Percentiles rank a stretch among this genome's conserved stretches.
phyloP scores from a whole-genome alignment of 2,797 vertebrate genomes.

The Glyptemys insculpta region DNA sequence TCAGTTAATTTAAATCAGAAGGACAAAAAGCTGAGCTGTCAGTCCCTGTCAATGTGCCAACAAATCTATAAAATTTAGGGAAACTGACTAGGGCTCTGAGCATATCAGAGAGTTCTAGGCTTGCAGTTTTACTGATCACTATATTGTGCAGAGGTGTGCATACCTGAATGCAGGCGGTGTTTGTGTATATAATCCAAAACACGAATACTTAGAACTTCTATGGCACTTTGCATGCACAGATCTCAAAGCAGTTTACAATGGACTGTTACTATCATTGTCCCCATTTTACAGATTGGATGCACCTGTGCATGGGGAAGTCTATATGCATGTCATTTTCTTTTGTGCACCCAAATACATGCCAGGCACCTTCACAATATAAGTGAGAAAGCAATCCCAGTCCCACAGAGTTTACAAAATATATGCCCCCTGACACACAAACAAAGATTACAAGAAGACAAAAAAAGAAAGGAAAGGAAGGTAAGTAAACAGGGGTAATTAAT shows the following conservation, averaged over 20 bases:
- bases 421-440: background rate
- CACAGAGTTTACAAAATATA: background rate
- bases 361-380: background rate
- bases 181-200: background rate
- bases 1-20: background rate
- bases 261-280: background rate
- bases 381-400: background rate
- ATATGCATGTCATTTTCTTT: background rate
- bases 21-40: background rate
- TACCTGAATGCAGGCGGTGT: background rate
- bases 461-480: background rate
- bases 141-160: background rate
- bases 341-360: background rate
- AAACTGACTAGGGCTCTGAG: background rate
- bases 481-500: background rate
- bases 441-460: background rate
- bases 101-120: background rate
- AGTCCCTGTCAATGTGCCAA: background rate
- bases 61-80: background rate
- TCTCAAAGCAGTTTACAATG: background rate
- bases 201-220: background rate
- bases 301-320: background rate
- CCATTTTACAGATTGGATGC: background rate
- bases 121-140: background rate
- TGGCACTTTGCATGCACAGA: background rate